Conservation (phyloP, 2,113 vertebrate species). For the Fregetta grallaria region DNA sequence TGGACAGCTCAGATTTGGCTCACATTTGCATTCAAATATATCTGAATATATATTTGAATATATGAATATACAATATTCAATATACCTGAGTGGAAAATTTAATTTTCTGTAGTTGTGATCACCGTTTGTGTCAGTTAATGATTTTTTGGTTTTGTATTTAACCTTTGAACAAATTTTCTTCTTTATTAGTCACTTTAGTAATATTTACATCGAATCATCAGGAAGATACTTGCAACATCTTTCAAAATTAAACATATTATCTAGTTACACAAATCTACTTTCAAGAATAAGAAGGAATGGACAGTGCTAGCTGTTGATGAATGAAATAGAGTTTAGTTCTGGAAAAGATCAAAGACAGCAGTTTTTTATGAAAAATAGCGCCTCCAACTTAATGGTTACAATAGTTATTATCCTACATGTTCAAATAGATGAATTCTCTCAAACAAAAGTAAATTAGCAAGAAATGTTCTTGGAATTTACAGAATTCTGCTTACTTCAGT, state of each 20-base stretch:
- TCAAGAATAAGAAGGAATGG: not conserved
- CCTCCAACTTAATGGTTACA: not conserved
- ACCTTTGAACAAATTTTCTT: not conserved
- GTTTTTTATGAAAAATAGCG: not conserved
- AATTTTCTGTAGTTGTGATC: not conserved
- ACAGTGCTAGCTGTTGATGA: not conserved
- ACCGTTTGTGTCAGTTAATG: not conserved
- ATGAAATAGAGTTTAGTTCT: not conserved
- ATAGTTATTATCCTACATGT: not conserved
- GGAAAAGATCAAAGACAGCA: not conserved
- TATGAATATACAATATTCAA: too few relatives aligned
- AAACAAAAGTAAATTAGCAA: slow-evolving; percentile 1
- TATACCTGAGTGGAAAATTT: not conserved
- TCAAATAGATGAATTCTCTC: not conserved
- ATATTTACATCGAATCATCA: not conserved
- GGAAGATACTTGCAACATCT: not conserved
- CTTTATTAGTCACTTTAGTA: not conserved
- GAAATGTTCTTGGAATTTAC: not conserved
- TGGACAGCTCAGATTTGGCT: not conserved
- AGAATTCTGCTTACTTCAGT: slow-evolving; percentile 14
- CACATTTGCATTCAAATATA: not conserved
- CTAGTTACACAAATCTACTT: not conserved
- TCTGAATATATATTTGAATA: too few relatives aligned
- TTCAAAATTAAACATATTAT: not conserved
- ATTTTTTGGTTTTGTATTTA: not conserved